These are phyloP conservation scores for Macaca fascicularis DNA, from an alignment of 2,113 vertebrate species.

Conservation along the genomic window T2T-MFA8v1.1 NC_088387.1:91072001-91072500, in stretches of 20 bases:
- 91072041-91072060: not conserved
- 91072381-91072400: not conserved
- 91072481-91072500: not conserved
- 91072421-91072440: not conserved
- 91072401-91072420: not conserved
- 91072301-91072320: too few species aligned
- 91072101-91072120: too few species aligned
- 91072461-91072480: not conserved
- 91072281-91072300: too few species aligned
- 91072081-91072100: not conserved
- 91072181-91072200: too few species aligned
- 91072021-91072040: not conserved
- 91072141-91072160: too few species aligned
- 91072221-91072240: too few species aligned
- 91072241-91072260: too few species aligned
- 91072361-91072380: not conserved
- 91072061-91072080: not conserved
- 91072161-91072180: too few species aligned
- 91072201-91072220: too few species aligned
- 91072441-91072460: not conserved
- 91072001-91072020: not conserved
- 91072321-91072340: too few species aligned
- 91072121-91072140: too few species aligned
- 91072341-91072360: not conserved
- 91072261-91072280: too few species aligned